Evolutionary conservation across 2,113 vertebrate species (phyloP).

Genomic region (Petroica traversi): DNA sequence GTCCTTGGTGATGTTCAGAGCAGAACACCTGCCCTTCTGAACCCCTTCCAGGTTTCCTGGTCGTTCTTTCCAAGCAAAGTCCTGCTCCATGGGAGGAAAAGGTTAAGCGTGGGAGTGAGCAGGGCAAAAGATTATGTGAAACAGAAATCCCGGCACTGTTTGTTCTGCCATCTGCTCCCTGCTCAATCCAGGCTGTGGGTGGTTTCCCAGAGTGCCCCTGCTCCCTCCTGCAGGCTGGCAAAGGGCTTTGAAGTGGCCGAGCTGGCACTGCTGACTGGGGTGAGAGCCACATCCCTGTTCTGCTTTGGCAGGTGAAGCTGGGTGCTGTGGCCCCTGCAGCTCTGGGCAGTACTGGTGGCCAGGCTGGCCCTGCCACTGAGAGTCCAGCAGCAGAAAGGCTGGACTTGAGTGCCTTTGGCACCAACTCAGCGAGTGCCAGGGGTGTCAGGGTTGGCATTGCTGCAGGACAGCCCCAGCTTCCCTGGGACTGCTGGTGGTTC

Average conservation of each 20-base stretch:
- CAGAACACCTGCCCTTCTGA: background rate
- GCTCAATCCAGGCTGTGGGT: background rate
- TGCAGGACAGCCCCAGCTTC: background rate
- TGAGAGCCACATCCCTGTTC: background rate
- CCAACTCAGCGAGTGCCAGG: fast-evolving
- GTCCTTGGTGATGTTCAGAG: background rate
- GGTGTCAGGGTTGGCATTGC: background rate
- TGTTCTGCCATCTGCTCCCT: conserved; percentile 47
- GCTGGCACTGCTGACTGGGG: background rate
- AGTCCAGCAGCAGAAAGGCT: background rate
- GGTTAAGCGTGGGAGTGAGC: background rate
- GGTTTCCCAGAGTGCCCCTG: background rate
- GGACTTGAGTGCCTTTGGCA: background rate
- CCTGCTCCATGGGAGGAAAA: conserved; percentile 8
- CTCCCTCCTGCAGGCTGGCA: background rate
- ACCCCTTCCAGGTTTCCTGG: background rate
- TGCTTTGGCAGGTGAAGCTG: background rate
- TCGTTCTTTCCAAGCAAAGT: background rate
- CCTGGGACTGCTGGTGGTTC: fast-evolving
- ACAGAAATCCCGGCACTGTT: background rate
- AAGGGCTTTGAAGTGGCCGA: background rate
- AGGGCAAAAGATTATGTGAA: conserved; percentile 23
- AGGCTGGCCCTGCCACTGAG: background rate
- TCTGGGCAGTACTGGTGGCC: background rate
- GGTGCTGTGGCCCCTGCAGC: background rate